phyloP scores from a whole-genome alignment of 2,797 vertebrate genomes.

The Amniataba percoides region DNA sequence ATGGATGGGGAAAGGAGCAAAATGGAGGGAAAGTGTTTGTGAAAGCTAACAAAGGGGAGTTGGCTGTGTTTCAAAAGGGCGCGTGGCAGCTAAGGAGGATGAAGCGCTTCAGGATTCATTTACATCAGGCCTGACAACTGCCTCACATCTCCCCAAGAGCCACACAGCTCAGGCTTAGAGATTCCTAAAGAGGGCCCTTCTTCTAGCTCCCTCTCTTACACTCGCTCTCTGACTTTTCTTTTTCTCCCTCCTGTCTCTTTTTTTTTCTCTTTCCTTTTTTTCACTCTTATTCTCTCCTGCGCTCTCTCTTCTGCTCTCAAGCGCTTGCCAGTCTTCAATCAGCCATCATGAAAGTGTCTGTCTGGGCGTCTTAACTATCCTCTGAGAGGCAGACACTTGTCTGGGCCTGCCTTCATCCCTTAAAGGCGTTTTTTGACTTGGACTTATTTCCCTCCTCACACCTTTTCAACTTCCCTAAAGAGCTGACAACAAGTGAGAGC shows the following conservation, averaged over 20 bases:
- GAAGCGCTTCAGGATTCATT: slow-evolving; percentile 90
- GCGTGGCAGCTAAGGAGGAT: slow-evolving; percentile 83
- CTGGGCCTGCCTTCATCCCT: slow-evolving; percentile 84
- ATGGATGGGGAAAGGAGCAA: slow-evolving; percentile 59
- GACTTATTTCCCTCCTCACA: slow-evolving; percentile 85
- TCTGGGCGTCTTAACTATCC: slow-evolving; percentile 86
- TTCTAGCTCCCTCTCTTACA: slow-evolving; percentile 71
- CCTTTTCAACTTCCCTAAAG: slow-evolving; percentile 86
- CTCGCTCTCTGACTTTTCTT: slow-evolving; percentile 78
- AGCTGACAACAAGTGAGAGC: slow-evolving; percentile 80
- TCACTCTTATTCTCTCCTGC: slow-evolving; percentile 64
- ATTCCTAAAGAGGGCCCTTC: slow-evolving; percentile 84
- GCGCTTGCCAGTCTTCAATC: slow-evolving; percentile 86
- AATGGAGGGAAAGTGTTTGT: slow-evolving; percentile 76
- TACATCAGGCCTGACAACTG: slow-evolving; percentile 89
- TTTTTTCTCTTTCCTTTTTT: slow-evolving; percentile 61
- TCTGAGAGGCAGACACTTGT: slow-evolving; percentile 87
- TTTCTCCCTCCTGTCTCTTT: slow-evolving; percentile 74
- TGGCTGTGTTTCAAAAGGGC: slow-evolving; percentile 83
- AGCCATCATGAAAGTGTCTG: slow-evolving; percentile 88
- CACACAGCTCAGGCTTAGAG: slow-evolving; percentile 83
- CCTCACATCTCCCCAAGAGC: slow-evolving; percentile 87
- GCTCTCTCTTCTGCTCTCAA: slow-evolving; percentile 73
- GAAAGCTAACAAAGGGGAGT: slow-evolving; percentile 84
- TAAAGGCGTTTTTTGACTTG: slow-evolving; percentile 84